These are phyloP conservation scores for Atrichornis clamosus DNA, from an alignment of 2,113 vertebrate genomes.

Conservation along the genomic window DNA sequence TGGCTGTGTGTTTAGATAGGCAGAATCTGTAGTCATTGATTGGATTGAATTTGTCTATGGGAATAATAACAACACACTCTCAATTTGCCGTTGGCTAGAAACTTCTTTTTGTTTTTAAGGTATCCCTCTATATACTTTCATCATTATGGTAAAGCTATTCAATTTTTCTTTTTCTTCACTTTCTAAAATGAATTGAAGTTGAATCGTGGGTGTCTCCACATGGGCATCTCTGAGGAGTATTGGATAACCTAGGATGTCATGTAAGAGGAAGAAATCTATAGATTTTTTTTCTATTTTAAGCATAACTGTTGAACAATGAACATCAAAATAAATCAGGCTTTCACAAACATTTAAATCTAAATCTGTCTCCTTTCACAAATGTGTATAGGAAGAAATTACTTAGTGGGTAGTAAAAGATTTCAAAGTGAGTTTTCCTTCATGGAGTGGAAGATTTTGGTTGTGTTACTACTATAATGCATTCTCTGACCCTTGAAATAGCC, in stretches of 20 bases:
- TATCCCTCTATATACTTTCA: neutral
- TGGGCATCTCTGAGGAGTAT: neutral
- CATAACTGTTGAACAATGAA: neutral
- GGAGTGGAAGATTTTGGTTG: neutral
- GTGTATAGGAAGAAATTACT: neutral
- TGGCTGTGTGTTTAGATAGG: neutral
- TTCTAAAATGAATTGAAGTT: neutral
- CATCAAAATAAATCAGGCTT: neutral
- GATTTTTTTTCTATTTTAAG: neutral
- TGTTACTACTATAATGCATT: neutral
- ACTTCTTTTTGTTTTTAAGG: neutral
- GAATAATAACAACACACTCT: neutral
- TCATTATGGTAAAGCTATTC: neutral
- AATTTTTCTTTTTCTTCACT: neutral
- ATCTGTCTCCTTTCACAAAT: neutral
- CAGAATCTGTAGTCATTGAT: neutral
- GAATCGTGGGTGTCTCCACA: accelerated
- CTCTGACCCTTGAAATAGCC: neutral
- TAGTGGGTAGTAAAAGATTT: neutral
- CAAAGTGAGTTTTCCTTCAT: neutral
- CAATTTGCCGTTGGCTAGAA: neutral
- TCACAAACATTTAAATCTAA: neutral
- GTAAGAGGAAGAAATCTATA: neutral
- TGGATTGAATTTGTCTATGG: neutral
- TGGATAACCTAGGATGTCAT: neutral